phyloP scores from a whole-genome alignment of 2,888 invertebrate species.

The Gibbula magus region DNA sequence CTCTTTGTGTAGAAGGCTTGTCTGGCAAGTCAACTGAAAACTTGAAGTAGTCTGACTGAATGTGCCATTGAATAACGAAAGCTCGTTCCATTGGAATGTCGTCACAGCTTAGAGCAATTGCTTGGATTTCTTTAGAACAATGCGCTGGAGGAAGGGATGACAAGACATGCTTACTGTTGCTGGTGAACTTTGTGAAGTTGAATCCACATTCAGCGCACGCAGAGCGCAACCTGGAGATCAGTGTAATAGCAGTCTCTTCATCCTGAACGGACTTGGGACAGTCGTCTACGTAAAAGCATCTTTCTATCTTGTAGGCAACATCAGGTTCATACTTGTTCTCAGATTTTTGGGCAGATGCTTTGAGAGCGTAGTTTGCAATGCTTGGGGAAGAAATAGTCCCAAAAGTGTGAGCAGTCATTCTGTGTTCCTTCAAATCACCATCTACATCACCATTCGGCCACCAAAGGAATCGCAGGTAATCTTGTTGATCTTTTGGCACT shows the following conservation, averaged over 20 bases:
- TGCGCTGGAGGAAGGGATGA: background rate
- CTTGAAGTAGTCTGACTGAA: background rate
- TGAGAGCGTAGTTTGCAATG: too few relatives aligned
- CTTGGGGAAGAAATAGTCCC: too few relatives aligned
- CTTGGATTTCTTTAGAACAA: too few relatives aligned
- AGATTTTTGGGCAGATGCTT: too few relatives aligned
- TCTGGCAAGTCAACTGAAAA: background rate
- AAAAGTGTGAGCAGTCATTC: too few relatives aligned
- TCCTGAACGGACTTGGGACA: conserved; percentile 2
- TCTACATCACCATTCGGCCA: too few relatives aligned
- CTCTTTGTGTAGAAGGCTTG: background rate
- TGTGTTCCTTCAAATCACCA: too few relatives aligned
- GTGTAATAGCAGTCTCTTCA: background rate
- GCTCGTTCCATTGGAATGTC: background rate
- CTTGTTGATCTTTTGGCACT: too few relatives aligned
- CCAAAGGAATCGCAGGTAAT: too few relatives aligned
- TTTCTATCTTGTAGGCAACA: background rate
- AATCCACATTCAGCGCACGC: background rate
- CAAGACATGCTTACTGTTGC: background rate
- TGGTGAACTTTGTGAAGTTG: background rate
- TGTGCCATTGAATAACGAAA: background rate
- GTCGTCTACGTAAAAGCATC: conserved; percentile 12
- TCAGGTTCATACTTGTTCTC: too few relatives aligned
- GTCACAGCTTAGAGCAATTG: background rate
- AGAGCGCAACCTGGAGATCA: background rate